These are phyloP conservation scores for Indicator indicator DNA, from an alignment of 2,113 vertebrate species.

Conservation along the genomic window DNA sequence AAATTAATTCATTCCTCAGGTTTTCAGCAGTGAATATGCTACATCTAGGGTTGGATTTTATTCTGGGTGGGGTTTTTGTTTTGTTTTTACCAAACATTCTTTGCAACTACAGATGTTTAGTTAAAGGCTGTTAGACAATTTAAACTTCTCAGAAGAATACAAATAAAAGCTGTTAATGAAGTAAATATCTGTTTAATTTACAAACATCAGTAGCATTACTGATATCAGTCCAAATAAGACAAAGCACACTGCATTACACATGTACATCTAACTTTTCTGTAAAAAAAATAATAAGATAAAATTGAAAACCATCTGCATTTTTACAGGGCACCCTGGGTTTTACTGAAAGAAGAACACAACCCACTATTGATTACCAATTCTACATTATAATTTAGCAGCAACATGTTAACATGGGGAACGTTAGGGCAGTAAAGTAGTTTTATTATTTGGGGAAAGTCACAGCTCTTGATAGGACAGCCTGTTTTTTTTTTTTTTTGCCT, in stretches of 20 bases:
- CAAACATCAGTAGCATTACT: conserved; percentile 95
- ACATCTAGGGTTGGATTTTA: conserved; percentile 1
- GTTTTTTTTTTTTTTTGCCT: conserved; percentile 62
- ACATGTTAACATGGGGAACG: conserved; percentile 92
- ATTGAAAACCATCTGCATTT: conserved; percentile 79
- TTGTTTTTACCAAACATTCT: conserved; percentile 11
- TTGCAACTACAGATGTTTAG: conserved; percentile 21
- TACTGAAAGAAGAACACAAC: conserved; percentile 84
- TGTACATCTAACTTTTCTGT: conserved; percentile 84
- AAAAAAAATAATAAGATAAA: conserved; percentile 76
- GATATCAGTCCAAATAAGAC: conserved; percentile 93
- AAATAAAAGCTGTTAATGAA: conserved; percentile 81
- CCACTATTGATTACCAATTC: conserved; percentile 89
- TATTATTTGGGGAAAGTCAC: conserved; percentile 90
- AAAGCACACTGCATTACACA: conserved; percentile 92
- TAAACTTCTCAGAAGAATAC: conserved; percentile 73
- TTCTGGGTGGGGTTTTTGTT: background rate
- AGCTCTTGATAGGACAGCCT: conserved; percentile 89
- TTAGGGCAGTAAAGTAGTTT: conserved; percentile 93
- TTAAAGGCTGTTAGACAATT: conserved; percentile 4
- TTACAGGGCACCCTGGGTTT: conserved; percentile 83
- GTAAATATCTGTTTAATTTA: conserved; percentile 98
- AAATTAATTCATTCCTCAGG: background rate
- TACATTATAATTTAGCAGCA: conserved; percentile 98
- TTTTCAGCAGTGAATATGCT: conserved; percentile 35